Evolutionary conservation across 1,140 invertebrate genomes (phyloP).

Genomic region (Anastrepha ludens): DNA sequence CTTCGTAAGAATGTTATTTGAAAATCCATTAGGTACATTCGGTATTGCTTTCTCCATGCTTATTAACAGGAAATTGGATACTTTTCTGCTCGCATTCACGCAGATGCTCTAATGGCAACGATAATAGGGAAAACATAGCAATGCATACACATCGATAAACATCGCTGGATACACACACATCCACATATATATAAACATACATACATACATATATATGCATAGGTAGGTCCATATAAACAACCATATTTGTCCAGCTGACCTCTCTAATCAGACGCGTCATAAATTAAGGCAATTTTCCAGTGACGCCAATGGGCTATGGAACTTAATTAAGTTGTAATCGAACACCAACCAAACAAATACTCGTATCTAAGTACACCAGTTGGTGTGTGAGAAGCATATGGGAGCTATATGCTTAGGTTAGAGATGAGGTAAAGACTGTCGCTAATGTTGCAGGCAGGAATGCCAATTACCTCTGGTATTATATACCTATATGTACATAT

Average conservation of each 20-base stretch:
- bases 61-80: slow-evolving; percentile 1
- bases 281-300: slow-evolving; percentile 46
- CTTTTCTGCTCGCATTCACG: not conserved
- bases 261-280: slow-evolving; percentile 35
- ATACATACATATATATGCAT: not conserved
- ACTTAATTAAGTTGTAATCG: slow-evolving; percentile 48
- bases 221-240: not conserved
- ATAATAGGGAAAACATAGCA: not conserved
- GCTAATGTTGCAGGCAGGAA: not conserved
- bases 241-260: slow-evolving; percentile 17
- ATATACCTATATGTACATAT: too few species aligned
- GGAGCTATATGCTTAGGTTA: not conserved
- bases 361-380: too few species aligned
- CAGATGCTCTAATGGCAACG: not conserved
- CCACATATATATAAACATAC: not conserved
- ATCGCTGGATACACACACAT: not conserved
- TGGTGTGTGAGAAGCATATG: not conserved
- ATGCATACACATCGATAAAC: not conserved
- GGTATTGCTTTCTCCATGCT: not conserved
- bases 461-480: not conserved
- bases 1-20: not conserved
- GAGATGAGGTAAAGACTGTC: not conserved
- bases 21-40: not conserved
- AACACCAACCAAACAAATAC: slow-evolving; percentile 3
- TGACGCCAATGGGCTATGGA: slow-evolving; percentile 20